phyloP scores from a whole-genome alignment of 2,888 invertebrate species.

The Drymonia ruficornis region DNA sequence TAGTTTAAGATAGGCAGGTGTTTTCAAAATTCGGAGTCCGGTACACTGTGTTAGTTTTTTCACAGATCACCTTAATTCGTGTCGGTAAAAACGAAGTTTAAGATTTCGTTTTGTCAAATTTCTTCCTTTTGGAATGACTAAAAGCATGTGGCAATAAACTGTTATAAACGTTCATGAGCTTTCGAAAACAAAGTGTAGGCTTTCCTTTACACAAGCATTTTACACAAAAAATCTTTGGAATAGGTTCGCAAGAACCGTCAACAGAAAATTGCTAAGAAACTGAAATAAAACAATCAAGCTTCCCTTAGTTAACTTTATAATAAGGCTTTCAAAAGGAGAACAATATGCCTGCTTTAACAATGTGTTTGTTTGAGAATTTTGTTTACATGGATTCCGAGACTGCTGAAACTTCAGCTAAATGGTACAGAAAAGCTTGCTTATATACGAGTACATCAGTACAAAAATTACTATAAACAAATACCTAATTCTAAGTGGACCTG shows the following conservation, averaged over 20 bases:
- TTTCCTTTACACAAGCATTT: slow-evolving; percentile 5
- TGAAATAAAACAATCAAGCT: slow-evolving; percentile 23
- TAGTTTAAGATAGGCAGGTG: no score
- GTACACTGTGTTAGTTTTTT: no score
- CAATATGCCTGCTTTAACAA: slow-evolving; percentile 4
- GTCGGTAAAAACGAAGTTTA: no score
- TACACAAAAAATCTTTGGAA: slow-evolving; percentile 14
- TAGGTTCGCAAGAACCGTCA: slow-evolving; percentile 7
- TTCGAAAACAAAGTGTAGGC: slow-evolving; percentile 12
- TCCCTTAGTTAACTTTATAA: slow-evolving; percentile 17
- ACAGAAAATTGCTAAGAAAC: slow-evolving; percentile 16
- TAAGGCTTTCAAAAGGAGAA: slow-evolving; percentile 9
- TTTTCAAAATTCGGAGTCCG: no score
- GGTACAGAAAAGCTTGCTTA: neutral
- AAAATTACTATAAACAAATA: neutral
- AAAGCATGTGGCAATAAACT: neutral
- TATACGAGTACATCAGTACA: neutral
- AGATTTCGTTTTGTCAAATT: no score
- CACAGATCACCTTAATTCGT: no score
- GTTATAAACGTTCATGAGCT: slow-evolving; percentile 10
- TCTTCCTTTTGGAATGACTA: neutral
- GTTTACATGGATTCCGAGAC: neutral
- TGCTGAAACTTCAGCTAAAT: neutral
- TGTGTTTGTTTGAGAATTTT: slow-evolving; percentile 3
- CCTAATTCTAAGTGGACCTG: neutral